A percentile compares a stretch with the other conserved stretches of the same genome.
These are phyloP conservation scores for Vanessa atalanta DNA, from an alignment of 1,140 invertebrate genomes.

Conservation along the genomic window DNA sequence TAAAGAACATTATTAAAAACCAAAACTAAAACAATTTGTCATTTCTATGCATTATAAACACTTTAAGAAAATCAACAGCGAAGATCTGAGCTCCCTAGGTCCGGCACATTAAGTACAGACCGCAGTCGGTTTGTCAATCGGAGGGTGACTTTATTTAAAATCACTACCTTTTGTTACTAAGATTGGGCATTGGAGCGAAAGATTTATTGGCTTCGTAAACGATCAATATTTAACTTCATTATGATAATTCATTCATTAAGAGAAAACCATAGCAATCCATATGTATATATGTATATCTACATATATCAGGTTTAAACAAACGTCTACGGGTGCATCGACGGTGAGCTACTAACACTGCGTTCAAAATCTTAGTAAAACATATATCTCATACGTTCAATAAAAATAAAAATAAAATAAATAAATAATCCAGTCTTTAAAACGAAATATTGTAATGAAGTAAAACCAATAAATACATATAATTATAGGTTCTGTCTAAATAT, in stretches of 20 bases:
- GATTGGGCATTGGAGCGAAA: conserved; percentile 39
- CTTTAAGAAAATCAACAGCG: conserved; percentile 41
- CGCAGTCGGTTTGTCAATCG: conserved; percentile 62
- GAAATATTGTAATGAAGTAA: too few species aligned
- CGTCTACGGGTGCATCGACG: too few species aligned
- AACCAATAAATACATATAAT: too few species aligned
- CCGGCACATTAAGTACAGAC: conserved; percentile 76
- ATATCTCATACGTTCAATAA: too few species aligned
- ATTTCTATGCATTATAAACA: conserved; percentile 38
- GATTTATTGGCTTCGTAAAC: conserved; percentile 54
- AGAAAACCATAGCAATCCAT: too few species aligned
- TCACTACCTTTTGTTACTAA: conserved; percentile 63
- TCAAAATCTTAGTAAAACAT: too few species aligned
- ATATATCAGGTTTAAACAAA: too few species aligned
- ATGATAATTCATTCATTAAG: background rate
- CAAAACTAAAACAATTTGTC: conserved; percentile 9
- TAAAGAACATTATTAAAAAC: background rate
- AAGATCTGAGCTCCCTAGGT: conserved; percentile 65
- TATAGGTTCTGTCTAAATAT: too few species aligned
- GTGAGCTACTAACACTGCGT: too few species aligned
- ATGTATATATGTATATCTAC: too few species aligned
- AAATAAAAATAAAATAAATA: too few species aligned
- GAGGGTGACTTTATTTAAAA: conserved; percentile 67
- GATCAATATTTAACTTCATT: background rate
- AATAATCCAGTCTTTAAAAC: too few species aligned